Evolutionary conservation across 2,113 vertebrate species (phyloP).

Genomic region (Acrocephalus arundinaceus): DNA sequence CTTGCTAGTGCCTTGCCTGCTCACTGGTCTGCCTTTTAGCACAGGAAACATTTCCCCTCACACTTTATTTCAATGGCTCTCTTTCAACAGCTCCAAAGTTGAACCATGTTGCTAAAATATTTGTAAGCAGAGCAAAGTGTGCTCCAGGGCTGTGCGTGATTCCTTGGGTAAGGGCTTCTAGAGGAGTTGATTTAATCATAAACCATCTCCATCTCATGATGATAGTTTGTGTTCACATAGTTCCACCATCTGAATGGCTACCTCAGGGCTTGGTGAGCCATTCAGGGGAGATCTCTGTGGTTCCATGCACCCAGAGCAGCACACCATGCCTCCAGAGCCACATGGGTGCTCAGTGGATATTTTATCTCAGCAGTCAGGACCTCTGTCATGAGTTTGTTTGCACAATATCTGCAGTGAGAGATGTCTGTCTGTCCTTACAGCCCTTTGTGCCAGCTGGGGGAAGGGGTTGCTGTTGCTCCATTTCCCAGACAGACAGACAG

Average conservation of each 20-base stretch:
- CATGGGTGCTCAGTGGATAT: background rate
- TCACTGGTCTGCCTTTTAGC: background rate
- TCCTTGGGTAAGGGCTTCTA: background rate
- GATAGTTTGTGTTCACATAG: background rate
- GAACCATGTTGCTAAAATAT: background rate
- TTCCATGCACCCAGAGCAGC: background rate
- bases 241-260: background rate
- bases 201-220: background rate
- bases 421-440: background rate
- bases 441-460: background rate
- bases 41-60: background rate
- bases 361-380: background rate
- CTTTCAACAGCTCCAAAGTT: background rate
- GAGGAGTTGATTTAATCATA: background rate
- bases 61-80: background rate
- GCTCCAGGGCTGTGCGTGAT: background rate
- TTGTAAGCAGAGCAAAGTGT: background rate
- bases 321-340: rapidly evolving
- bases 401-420: rapidly evolving
- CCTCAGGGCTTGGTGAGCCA: background rate
- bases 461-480: background rate
- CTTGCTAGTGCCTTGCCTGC: background rate
- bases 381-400: background rate
- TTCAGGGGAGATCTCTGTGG: background rate
- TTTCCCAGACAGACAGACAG: background rate